phyloP scores from a whole-genome alignment of 2,888 invertebrate species.

The Tiliacea citrago region DNA sequence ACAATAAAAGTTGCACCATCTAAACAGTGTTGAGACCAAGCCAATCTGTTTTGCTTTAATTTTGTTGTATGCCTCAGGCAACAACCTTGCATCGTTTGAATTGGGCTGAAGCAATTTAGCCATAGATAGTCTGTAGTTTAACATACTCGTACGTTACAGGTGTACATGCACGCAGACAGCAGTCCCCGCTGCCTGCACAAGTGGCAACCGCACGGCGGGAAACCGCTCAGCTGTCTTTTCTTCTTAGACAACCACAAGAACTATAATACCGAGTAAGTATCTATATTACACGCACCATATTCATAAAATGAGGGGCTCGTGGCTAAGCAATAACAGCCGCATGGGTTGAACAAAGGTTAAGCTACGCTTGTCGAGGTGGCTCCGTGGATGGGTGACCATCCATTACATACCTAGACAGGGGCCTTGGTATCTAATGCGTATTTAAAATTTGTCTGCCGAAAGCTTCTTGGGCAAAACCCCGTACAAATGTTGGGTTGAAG shows the following conservation, averaged over 20 bases:
- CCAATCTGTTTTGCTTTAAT: too few species aligned
- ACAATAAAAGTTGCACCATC: too few species aligned
- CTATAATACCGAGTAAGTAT: slow-evolving; percentile 93
- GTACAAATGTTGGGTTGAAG: too few species aligned
- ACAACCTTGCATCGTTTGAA: not conserved
- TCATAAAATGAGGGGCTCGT: not conserved
- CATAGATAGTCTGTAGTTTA: not conserved
- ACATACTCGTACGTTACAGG: slow-evolving; percentile 76
- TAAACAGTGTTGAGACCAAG: too few species aligned
- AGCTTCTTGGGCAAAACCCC: not conserved
- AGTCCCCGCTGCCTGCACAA: slow-evolving; percentile 96
- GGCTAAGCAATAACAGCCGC: not conserved
- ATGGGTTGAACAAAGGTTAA: too few species aligned
- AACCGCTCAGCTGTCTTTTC: slow-evolving; percentile 96
- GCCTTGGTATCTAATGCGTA: not conserved
- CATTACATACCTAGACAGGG: not conserved
- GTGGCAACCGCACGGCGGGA: slow-evolving; percentile 98
- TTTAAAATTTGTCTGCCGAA: too few species aligned
- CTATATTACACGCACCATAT: not conserved
- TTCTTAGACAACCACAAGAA: slow-evolving; percentile 98
- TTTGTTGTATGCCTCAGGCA: too few species aligned
- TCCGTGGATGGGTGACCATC: not conserved
- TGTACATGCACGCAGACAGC: slow-evolving; percentile 93
- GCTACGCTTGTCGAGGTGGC: too few species aligned
- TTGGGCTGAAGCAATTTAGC: too few species aligned